These are phyloP conservation scores for Corythaeola cristata DNA, from an alignment of 2,113 vertebrate genomes.

Conservation along the genomic window DNA sequence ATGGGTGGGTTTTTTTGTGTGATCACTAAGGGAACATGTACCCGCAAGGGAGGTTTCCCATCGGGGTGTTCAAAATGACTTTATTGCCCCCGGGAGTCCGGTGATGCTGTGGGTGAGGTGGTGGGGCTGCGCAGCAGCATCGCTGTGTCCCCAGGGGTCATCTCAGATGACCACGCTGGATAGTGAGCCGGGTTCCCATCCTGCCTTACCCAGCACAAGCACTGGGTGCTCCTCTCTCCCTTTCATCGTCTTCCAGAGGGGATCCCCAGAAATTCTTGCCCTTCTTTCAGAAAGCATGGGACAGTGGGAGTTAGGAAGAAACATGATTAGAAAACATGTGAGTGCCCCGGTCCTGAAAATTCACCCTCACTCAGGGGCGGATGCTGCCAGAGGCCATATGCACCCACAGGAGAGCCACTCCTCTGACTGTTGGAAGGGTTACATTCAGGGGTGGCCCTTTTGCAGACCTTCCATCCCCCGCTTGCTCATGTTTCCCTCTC, in stretches of 20 bases:
- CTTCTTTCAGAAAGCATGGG: neutral
- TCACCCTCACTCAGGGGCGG: neutral
- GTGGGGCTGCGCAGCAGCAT: neutral
- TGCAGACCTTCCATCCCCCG: neutral
- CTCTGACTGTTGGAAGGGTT: neutral
- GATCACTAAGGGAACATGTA: neutral
- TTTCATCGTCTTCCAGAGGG: neutral
- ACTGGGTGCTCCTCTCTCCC: neutral
- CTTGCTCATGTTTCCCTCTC: neutral
- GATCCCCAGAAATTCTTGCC: neutral
- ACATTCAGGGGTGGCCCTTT: accelerated
- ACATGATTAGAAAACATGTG: accelerated
- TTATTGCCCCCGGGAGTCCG: neutral
- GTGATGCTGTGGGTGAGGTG: neutral
- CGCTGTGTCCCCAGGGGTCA: too few species aligned
- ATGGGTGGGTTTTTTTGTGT: too few species aligned
- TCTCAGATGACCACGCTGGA: neutral
- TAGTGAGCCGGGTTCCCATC: neutral
- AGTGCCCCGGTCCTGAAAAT: neutral
- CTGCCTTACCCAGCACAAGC: neutral
- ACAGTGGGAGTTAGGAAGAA: neutral
- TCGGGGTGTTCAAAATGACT: neutral
- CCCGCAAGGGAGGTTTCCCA: neutral
- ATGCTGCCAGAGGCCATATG: neutral
- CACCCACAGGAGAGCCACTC: accelerated